A percentile compares a stretch with the other conserved stretches of the same genome.
Conservation (phyloP, 1,140 invertebrate species). For the Cyphomyrmex costatus region DNA sequence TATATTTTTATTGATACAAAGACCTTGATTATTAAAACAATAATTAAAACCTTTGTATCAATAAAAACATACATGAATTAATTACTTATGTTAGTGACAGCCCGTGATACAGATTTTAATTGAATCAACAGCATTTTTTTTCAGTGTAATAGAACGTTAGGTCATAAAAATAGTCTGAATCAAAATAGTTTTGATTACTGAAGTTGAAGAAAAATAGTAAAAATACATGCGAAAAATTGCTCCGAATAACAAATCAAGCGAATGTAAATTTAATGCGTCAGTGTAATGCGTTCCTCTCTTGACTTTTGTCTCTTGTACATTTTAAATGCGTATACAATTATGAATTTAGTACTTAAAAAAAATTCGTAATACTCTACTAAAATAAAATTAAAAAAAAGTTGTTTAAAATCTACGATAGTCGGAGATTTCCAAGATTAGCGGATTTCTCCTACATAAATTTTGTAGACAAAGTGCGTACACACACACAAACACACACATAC, state of each 20-base stretch:
- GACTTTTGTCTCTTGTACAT: not conserved
- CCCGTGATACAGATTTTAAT: too few species aligned
- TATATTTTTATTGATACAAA: too few species aligned
- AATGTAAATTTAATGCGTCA: slow-evolving; percentile 27
- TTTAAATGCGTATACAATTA: not conserved
- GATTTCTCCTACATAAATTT: not conserved
- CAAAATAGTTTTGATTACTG: slow-evolving; percentile 11
- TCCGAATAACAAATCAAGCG: not conserved
- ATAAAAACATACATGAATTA: too few species aligned
- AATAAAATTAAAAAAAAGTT: not conserved
- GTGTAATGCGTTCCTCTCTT: not conserved
- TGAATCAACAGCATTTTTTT: too few species aligned
- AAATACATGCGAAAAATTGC: not conserved
- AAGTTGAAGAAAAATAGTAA: not conserved
- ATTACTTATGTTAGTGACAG: too few species aligned
- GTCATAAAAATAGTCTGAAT: not conserved
- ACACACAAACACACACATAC: too few species aligned
- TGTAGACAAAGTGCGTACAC: not conserved
- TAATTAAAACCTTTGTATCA: too few species aligned
- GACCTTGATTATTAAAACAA: too few species aligned
- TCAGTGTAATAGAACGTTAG: slow-evolving; percentile 28
- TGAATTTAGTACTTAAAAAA: not conserved
- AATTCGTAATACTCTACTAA: not conserved
- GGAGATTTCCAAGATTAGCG: not conserved
- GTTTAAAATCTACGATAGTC: not conserved